A percentile compares a stretch with the other conserved stretches of the same genome.
Evolutionary conservation across 2,888 invertebrate genomes (phyloP).

Genomic region (Eupeodes latifasciatus): DNA sequence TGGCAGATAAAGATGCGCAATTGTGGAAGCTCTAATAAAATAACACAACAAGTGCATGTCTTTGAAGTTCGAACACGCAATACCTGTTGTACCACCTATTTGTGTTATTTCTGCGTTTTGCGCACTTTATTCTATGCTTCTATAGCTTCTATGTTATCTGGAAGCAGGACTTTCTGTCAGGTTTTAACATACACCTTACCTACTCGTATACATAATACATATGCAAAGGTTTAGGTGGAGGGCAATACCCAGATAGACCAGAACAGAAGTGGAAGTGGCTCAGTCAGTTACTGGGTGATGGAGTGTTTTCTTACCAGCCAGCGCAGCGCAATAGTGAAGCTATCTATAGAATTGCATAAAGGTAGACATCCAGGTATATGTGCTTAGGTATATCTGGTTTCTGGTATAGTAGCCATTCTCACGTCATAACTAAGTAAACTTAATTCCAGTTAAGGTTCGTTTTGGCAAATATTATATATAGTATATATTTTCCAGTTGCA

Average conservation of each 20-base stretch:
- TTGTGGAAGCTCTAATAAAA: conserved; percentile 60
- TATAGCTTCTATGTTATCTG: not conserved
- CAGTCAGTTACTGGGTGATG: conserved; percentile 74
- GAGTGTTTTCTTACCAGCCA: conserved; percentile 35
- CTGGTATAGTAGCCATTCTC: conserved; percentile 44
- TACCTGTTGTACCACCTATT: conserved; percentile 16
- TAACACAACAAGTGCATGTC: conserved; percentile 64
- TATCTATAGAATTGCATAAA: not conserved
- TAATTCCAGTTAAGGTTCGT: conserved; percentile 60
- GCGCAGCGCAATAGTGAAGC: not conserved
- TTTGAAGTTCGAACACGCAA: conserved; percentile 22
- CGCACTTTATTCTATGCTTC: conserved; percentile 25
- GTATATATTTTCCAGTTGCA: conserved; percentile 32
- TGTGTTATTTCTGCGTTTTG: conserved; percentile 38
- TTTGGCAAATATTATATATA: conserved; percentile 33
- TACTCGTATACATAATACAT: too few species aligned
- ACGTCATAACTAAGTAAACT: conserved; percentile 55
- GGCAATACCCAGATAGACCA: conserved; percentile 35
- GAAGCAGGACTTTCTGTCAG: not conserved
- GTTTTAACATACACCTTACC: not conserved
- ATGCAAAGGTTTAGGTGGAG: conserved; percentile 47
- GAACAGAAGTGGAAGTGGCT: conserved; percentile 70
- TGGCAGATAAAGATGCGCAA: conserved; percentile 29
- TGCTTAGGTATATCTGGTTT: not conserved
- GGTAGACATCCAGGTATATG: not conserved